A percentile compares a stretch with the other conserved stretches of the same genome.
Conservation (phyloP, 2,113 vertebrate genomes). For the Bucco capensis region DNA sequence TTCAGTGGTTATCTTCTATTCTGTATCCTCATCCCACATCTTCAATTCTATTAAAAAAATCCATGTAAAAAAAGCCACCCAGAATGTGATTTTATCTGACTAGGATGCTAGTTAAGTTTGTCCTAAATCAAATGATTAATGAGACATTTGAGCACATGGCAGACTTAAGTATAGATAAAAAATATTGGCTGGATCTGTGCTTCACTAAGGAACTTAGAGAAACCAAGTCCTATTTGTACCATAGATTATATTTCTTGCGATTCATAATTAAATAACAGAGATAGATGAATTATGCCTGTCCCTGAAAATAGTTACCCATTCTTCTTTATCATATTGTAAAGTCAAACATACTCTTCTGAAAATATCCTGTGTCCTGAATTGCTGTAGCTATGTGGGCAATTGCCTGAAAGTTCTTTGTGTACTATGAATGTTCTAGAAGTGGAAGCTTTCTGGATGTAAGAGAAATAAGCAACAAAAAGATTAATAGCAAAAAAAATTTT, state of each 20-base stretch:
- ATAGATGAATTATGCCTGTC: conserved; percentile 4
- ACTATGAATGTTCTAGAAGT: background rate
- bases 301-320: conserved; percentile 50
- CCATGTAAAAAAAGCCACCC: no score
- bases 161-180: background rate
- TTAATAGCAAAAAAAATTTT: background rate
- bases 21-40: background rate
- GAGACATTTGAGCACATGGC: background rate
- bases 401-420: background rate
- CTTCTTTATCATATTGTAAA: conserved; percentile 28
- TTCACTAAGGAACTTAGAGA: conserved; percentile 16
- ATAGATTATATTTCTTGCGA: conserved; percentile 11
- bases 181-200: background rate
- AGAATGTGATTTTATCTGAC: no score
- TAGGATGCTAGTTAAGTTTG: background rate
- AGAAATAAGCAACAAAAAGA: background rate
- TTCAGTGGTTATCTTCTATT: background rate
- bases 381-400: background rate
- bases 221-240: background rate
- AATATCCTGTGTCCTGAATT: background rate
- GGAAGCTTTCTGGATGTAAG: background rate
- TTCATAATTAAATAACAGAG: conserved; percentile 33
- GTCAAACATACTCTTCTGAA: conserved; percentile 12
- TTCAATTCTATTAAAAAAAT: background rate
- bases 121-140: conserved; percentile 9